These are phyloP conservation scores for Plecotus auritus DNA, from an alignment of 2,113 vertebrate species.

Conservation along the genomic window DNA sequence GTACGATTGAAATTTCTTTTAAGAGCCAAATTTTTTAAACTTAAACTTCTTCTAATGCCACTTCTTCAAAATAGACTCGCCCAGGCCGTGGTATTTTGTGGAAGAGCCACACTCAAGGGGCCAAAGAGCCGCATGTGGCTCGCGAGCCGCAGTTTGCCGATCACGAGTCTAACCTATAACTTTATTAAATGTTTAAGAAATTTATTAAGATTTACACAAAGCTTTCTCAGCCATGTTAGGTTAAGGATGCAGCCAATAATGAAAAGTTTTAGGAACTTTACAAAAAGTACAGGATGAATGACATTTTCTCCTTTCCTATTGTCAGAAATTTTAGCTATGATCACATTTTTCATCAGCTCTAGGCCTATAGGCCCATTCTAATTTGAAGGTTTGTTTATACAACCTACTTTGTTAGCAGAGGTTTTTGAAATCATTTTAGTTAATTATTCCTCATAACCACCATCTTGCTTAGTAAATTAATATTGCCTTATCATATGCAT, in stretches of 20 bases:
- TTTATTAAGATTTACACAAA: not conserved
- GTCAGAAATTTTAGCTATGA: not conserved
- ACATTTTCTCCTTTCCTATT: not conserved
- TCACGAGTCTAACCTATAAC: too few relatives aligned
- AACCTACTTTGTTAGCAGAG: conserved; percentile 23
- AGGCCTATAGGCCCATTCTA: not conserved
- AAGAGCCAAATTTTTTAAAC: too few relatives aligned
- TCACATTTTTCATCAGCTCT: not conserved
- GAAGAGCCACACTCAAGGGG: too few relatives aligned
- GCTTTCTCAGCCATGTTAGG: not conserved
- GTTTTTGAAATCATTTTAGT: conserved; percentile 29
- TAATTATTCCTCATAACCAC: conserved; percentile 41
- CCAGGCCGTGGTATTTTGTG: too few relatives aligned
- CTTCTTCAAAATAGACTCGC: too few relatives aligned
- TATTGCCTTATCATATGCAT: conserved; percentile 37
- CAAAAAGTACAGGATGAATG: not conserved
- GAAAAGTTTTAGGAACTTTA: not conserved
- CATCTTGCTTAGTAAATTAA: conserved; percentile 50
- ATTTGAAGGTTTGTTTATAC: conserved; percentile 24
- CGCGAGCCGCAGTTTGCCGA: too few relatives aligned
- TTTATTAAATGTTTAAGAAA: conserved; percentile 10
- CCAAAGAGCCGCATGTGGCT: too few relatives aligned
- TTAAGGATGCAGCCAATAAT: not conserved
- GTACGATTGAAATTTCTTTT: too few relatives aligned
- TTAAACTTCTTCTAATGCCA: too few relatives aligned